These are phyloP conservation scores for Lordiphosa collinella DNA, from an alignment of 1,140 invertebrate species.

Conservation along the genomic window DNA sequence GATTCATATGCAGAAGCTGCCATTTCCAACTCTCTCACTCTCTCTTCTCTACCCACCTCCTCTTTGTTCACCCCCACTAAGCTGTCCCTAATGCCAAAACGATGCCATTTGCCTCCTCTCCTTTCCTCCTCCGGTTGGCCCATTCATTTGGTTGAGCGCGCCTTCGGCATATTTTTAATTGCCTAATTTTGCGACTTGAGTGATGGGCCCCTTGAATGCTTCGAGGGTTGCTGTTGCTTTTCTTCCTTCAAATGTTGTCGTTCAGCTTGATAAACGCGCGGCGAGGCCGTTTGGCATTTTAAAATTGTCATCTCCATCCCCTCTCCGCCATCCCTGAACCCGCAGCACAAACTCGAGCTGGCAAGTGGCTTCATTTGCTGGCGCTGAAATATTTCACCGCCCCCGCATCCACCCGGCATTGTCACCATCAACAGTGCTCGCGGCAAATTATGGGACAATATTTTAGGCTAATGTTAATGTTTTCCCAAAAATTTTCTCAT, in stretches of 20 bases:
- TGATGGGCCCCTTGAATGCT: slow-evolving; percentile 63
- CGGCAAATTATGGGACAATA: slow-evolving; percentile 79
- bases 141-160: slow-evolving; percentile 63
- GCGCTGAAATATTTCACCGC: slow-evolving; percentile 64
- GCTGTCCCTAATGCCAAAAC: slow-evolving; percentile 32
- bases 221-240: slow-evolving; percentile 36
- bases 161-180: slow-evolving; percentile 80
- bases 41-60: slow-evolving; percentile 12
- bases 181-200: slow-evolving; percentile 79
- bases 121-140: slow-evolving; percentile 9
- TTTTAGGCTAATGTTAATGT: slow-evolving; percentile 79
- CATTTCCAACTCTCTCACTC: neutral
- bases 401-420: slow-evolving; percentile 74
- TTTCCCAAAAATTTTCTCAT: slow-evolving; percentile 77
- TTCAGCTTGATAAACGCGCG: slow-evolving; percentile 72
- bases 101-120: slow-evolving; percentile 3
- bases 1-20: slow-evolving; percentile 55
- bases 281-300: slow-evolving; percentile 65
- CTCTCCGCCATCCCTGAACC: neutral
- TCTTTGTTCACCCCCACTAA: slow-evolving; percentile 22
- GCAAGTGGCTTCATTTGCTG: slow-evolving; percentile 6
- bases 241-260: slow-evolving; percentile 59
- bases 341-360: neutral
- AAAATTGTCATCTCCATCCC: slow-evolving; percentile 62
- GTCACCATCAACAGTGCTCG: slow-evolving; percentile 71